Evolutionary conservation across 2,113 vertebrate genomes (phyloP), one percentile per base, ranked within the genome.

Genomic region (Scomber colias): DNA sequence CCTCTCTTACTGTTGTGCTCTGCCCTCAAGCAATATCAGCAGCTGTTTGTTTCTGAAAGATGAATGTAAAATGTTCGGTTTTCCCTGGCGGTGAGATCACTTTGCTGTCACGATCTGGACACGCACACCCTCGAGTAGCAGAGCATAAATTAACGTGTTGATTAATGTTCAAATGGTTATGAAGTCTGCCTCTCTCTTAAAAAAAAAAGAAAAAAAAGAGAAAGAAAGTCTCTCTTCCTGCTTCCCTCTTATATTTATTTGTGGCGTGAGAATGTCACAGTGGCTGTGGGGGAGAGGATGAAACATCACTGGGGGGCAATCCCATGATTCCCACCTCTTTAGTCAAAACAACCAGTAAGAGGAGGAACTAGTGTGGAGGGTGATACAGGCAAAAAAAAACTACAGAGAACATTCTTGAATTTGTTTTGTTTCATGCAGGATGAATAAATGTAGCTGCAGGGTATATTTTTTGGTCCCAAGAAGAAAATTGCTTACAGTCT

Each of bases 21-120:
- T 64, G 79, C 73, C 83, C 65, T 72, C n/a, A 5, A 64, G 89
- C 65, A 16, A 67, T 44, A 74, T 62, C 62, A 82, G 81, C 80
- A 84, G 82, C 84, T 87, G 86, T 63, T n/a, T 67, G 57, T 77
- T 45, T 81, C 74, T 79, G 50, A 59, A 27, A 67, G n/a, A 73
- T 54, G 74, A 73, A 73, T 54, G 62, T 31, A 56, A 67, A 14
- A 68, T 2, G 24, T 51, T 69, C 60, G 12, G 30, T 61, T 45
- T 82, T 71, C 31, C 57, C 30, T 27, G 62, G 24, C 78, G 75
- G 0, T 65, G 63, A 75, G 30, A 57, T 79, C 59, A 56, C 45
- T 74, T 57, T 50, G 14, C 64, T 31, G 48, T 56, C 61, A 76
- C 14, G 12, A 55, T 56, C 46, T 50, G 56, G 45, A 66, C 21